phyloP scores from a whole-genome alignment of 2,113 vertebrate genomes.

The Notechis scutatus region DNA sequence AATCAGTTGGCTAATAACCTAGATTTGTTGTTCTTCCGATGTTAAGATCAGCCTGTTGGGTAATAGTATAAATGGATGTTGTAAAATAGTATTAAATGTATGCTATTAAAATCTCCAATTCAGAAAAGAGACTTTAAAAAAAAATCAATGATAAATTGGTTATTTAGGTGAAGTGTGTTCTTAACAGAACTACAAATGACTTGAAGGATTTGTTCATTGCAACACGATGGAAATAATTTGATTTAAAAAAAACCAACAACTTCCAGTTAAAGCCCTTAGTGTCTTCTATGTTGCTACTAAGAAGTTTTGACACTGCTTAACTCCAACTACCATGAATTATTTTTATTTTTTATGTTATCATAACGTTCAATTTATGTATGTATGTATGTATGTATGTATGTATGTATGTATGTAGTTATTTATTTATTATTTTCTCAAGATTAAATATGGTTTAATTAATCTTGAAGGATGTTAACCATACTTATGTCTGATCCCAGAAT shows the following conservation, averaged over 20 bases:
- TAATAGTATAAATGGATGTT: background rate
- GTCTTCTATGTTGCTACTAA: background rate
- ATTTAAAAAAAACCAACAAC: too few species aligned
- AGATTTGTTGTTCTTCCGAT: background rate
- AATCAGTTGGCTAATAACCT: background rate
- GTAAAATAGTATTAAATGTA: background rate
- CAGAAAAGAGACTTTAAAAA: background rate
- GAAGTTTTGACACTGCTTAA: background rate
- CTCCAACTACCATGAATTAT: background rate
- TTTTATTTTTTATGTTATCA: background rate
- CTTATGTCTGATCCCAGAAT: too few species aligned
- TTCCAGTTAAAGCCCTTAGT: too few species aligned
- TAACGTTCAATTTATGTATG: background rate
- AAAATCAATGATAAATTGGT: background rate
- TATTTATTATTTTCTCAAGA: background rate
- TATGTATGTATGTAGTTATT: background rate
- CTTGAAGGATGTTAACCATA: too few species aligned
- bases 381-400: too few species aligned
- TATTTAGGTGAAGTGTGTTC: background rate
- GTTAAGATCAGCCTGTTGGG: background rate
- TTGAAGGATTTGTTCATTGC: background rate
- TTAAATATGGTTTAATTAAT: background rate
- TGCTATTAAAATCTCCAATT: background rate
- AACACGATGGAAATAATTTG: background rate
- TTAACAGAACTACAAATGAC: background rate